phyloP scores from a whole-genome alignment of 2,888 invertebrate species.

The Caenorhabditis sp. region DNA sequence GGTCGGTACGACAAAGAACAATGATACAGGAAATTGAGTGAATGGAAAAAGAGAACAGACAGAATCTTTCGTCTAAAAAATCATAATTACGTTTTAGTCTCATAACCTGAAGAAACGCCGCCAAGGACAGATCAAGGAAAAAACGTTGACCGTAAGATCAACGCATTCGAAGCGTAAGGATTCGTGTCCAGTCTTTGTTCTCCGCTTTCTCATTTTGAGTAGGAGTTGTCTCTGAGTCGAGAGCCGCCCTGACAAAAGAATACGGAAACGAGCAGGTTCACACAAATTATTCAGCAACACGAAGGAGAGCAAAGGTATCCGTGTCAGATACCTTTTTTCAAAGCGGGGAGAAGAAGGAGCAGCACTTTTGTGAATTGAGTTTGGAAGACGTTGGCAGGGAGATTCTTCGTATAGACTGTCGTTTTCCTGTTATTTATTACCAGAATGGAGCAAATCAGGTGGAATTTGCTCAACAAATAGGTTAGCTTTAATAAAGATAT shows the following conservation, averaged over 20 bases:
- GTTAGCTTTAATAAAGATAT: neutral
- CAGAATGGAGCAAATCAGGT: too few relatives aligned
- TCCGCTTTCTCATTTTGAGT: slow-evolving; percentile 16
- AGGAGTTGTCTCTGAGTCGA: slow-evolving; percentile 21
- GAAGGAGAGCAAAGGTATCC: slow-evolving; percentile 39
- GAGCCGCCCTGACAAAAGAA: slow-evolving; percentile 37
- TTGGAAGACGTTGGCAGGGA: neutral
- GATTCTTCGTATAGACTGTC: too few relatives aligned
- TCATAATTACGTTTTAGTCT: neutral
- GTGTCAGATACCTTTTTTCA: slow-evolving; percentile 22
- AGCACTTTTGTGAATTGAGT: neutral
- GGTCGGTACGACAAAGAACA: slow-evolving; percentile 22
- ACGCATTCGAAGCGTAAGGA: slow-evolving; percentile 13
- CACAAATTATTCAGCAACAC: slow-evolving; percentile 52
- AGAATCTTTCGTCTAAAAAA: neutral
- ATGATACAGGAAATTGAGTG: neutral
- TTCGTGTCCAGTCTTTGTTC: slow-evolving; percentile 27
- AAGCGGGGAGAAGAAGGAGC: neutral
- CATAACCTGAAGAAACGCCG: neutral
- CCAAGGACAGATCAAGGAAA: neutral
- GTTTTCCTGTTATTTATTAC: too few relatives aligned
- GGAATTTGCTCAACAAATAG: neutral
- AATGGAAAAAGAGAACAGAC: neutral
- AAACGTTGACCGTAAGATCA: slow-evolving; percentile 20
- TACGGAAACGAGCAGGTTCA: slow-evolving; percentile 40